A percentile compares a stretch with the other conserved stretches of the same genome.
Conservation (phyloP, 1,140 invertebrate species). For the Araneus ventricosus region DNA sequence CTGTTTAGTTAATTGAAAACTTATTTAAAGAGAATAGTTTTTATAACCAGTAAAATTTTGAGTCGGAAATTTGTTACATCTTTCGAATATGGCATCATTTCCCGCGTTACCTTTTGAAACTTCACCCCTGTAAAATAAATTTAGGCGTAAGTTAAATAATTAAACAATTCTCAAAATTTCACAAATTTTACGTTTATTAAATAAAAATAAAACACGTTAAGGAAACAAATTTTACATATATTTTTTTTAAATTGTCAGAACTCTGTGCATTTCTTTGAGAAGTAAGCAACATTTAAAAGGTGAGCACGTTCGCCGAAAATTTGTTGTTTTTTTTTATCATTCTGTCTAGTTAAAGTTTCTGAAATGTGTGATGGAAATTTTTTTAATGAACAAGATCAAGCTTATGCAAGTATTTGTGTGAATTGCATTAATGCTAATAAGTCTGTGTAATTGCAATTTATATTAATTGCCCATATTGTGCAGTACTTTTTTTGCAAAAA, state of each 20-base stretch:
- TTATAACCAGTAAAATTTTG: too few relatives aligned
- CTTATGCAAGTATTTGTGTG: too few relatives aligned
- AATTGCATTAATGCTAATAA: too few relatives aligned
- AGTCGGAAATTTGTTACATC: constrained; percentile 5
- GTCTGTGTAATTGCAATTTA: too few relatives aligned
- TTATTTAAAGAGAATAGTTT: too few relatives aligned
- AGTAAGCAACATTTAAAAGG: constrained; percentile 6
- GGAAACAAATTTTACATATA: background rate
- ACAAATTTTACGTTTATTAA: background rate
- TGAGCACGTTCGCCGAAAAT: background rate
- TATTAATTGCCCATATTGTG: too few relatives aligned
- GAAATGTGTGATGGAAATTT: too few relatives aligned
- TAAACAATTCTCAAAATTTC: background rate
- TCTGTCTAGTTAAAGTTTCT: too few relatives aligned
- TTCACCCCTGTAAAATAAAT: constrained; percentile 43
- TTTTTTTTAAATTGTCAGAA: background rate
- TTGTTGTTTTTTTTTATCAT: background rate
- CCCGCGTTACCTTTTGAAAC: constrained; percentile 50
- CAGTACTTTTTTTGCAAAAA: too few relatives aligned
- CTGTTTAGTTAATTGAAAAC: too few relatives aligned
- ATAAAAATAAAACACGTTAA: too few relatives aligned
- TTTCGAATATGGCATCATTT: constrained; percentile 30
- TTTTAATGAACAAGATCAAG: too few relatives aligned
- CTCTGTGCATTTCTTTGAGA: background rate
- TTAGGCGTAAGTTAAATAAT: constrained; percentile 37